Evolutionary conservation across 2,113 vertebrate genomes (phyloP), one percentile per base, ranked within the genome.

Genomic region (Poicephalus meyeri): DNA sequence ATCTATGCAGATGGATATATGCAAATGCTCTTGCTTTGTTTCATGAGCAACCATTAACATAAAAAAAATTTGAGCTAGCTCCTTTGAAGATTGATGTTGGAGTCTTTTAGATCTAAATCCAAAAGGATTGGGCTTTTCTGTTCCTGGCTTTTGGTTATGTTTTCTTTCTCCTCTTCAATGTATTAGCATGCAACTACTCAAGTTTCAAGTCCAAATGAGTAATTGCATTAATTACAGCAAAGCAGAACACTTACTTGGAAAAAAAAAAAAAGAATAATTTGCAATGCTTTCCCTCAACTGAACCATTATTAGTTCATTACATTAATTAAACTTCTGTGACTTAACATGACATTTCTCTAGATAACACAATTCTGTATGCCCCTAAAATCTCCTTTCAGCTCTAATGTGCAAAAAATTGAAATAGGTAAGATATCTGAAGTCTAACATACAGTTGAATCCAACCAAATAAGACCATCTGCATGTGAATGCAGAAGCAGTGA

Each of bases 281-380:
- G 11, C 20, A 77, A 10, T 21, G 12, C 15, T 53, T 81, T 86
- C 15, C 16, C 86, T 78, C 61, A 80, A 29, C 25, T 50, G 46
- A 60, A 12, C 4, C 44, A 15, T 86, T 31, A 70, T 65, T 95
- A 89, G 80, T 92, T 80, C 9, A 44, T 69, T 26, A 93, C 80
- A 83, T 64, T 92, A 44, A 91, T 95, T 56, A 80, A 81, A 88
- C 11, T 79, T 64, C n/a, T 65, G 16, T 0, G 0, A 49, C 49
- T 82, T 84, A n/a, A 41, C 37, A 74, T 61, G 33, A 83, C 63
- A 83, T 86, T 95, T 63, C 50, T 74, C 71, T 80, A 63, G 35
- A 50, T 13, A 78, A 5, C 46, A 24, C 1, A 8, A 44, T 39
- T 37, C 11, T 47, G 0, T 41, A 85, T 49, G 44, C 10, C 44